Evolutionary conservation across 1,140 invertebrate species (phyloP).

Genomic region (Drosophila oshimai): DNA sequence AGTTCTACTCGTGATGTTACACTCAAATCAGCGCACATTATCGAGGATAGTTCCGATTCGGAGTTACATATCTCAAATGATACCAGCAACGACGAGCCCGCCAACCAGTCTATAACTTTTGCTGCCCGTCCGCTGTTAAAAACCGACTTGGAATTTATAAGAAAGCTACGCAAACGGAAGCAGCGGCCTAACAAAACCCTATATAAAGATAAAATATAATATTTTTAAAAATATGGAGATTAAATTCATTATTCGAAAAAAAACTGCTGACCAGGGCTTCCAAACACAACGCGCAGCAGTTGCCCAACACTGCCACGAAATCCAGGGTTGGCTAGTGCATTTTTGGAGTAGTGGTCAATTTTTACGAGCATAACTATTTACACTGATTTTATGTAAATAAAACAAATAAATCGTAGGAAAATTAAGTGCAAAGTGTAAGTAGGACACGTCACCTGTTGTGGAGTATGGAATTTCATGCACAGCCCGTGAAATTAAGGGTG

Average conservation of each 20-base stretch:
- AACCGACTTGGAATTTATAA: conserved; percentile 30
- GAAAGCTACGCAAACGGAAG: conserved; percentile 36
- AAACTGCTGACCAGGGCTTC: conserved; percentile 39
- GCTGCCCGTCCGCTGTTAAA: conserved; percentile 23
- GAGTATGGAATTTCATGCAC: background rate
- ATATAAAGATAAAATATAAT: conserved; percentile 6
- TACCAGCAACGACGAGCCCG: conserved; percentile 48
- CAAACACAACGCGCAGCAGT: background rate
- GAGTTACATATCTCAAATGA: conserved; percentile 60
- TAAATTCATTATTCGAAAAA: conserved; percentile 27
- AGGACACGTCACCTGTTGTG: background rate
- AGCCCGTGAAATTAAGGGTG: background rate
- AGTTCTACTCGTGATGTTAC: conserved; percentile 40
- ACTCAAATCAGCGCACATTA: conserved; percentile 29
- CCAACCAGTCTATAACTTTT: conserved; percentile 32
- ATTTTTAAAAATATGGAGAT: too few species aligned
- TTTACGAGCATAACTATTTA: conserved; percentile 69
- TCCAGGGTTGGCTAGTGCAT: conserved; percentile 65
- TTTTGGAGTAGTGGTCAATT: conserved; percentile 74
- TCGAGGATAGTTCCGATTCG: conserved; percentile 52
- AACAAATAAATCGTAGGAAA: conserved; percentile 63
- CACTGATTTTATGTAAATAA: conserved; percentile 77
- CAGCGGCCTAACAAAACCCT: conserved; percentile 1
- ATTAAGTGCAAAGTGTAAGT: conserved; percentile 70
- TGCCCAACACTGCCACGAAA: conserved; percentile 44